These are phyloP conservation scores for Diceros bicornis DNA, from an alignment of 2,797 vertebrate genomes.

Conservation along the genomic window DNA sequence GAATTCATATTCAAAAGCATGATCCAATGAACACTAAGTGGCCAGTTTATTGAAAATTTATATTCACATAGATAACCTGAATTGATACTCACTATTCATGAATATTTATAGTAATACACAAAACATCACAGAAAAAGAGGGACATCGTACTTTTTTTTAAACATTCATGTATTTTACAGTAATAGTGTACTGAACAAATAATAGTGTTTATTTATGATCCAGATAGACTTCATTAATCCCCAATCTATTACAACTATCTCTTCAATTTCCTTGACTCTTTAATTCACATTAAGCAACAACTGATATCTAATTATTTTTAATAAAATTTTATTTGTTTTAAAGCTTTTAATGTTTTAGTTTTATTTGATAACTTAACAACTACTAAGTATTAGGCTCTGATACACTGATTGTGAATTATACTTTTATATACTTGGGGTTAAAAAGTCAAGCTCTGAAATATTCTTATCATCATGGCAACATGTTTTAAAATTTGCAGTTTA, in stretches of 20 bases:
- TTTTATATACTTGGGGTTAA: neutral
- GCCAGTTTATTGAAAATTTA: conserved; percentile 77
- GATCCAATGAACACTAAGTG: conserved; percentile 76
- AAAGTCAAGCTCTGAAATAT: conserved; percentile 23
- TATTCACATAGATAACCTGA: conserved; percentile 74
- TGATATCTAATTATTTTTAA: conserved; percentile 73
- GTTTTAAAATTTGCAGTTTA: neutral
- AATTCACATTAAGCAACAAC: conserved; percentile 63
- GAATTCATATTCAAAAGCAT: conserved; percentile 86
- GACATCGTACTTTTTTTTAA: conserved; percentile 30
- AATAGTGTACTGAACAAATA: conserved; percentile 74
- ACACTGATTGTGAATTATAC: neutral
- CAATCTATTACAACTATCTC: conserved; percentile 51
- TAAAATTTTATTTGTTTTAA: conserved; percentile 68
- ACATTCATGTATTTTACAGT: conserved; percentile 59
- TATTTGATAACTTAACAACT: conserved; percentile 40
- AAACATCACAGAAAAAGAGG: conserved; percentile 54
- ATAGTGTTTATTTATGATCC: conserved; percentile 71
- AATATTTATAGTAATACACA: conserved; percentile 69
- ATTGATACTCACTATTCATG: conserved; percentile 62
- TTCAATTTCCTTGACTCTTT: conserved; percentile 71
- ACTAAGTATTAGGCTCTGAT: conserved; percentile 52
- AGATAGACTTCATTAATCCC: conserved; percentile 71
- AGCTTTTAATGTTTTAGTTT: conserved; percentile 45
- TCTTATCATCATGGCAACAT: neutral